phyloP scores from a whole-genome alignment of 2,113 vertebrate species.

The Suncus etruscus region DNA sequence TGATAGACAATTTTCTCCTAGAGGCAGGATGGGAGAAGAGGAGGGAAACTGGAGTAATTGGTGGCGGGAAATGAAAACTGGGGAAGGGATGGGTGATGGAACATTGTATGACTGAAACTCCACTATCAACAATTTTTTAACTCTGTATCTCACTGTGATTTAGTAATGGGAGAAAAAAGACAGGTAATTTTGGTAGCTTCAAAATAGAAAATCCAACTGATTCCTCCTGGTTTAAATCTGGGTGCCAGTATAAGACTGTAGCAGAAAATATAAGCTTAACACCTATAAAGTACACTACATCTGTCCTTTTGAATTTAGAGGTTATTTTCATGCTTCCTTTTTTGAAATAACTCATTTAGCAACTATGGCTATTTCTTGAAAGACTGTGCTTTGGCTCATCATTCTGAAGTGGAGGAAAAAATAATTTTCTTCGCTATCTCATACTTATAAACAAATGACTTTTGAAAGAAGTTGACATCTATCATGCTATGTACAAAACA shows the following conservation, averaged over 20 bases:
- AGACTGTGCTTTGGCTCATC: slow-evolving; percentile 70
- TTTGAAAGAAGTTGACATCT: slow-evolving; percentile 74
- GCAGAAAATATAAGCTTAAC: slow-evolving; percentile 44
- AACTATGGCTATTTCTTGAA: slow-evolving; percentile 12
- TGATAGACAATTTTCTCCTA: neutral
- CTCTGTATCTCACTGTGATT: no score
- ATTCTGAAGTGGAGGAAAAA: slow-evolving; percentile 59
- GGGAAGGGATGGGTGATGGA: no score
- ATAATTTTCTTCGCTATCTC: slow-evolving; percentile 70
- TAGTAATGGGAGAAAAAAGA: no score
- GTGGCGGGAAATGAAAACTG: no score
- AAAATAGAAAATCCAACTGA: slow-evolving; percentile 62
- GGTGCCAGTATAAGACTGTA: slow-evolving; percentile 56
- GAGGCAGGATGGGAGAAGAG: no score
- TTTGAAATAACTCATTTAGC: slow-evolving; percentile 64
- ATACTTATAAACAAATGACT: slow-evolving; percentile 70
- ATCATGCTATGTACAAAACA: slow-evolving; percentile 72
- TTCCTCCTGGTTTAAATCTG: slow-evolving; percentile 36
- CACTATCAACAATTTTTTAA: no score
- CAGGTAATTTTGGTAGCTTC: slow-evolving; percentile 21
- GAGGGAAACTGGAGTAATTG: no score
- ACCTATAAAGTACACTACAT: slow-evolving; percentile 67
- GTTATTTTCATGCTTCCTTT: slow-evolving; percentile 57
- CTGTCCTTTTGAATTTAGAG: slow-evolving; percentile 58
- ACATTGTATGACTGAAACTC: no score